Conservation (phyloP, 1,140 invertebrate genomes). For the Drosophila repleta region DNA sequence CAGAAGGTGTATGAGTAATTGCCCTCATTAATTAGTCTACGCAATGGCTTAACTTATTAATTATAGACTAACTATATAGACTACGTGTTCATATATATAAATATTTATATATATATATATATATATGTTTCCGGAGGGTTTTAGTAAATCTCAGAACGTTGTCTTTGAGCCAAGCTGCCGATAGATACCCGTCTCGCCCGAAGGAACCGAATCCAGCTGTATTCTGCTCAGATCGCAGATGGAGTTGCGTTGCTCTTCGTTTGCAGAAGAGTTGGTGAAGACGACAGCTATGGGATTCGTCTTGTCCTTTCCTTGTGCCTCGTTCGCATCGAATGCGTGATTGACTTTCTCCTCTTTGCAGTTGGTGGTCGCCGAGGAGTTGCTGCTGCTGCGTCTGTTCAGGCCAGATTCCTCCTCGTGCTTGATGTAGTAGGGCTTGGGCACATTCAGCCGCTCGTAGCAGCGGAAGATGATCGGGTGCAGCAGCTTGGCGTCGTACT, state of each 20-base stretch:
- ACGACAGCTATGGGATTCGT: constrained; percentile 61
- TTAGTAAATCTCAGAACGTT: constrained; percentile 35
- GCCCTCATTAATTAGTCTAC: constrained; percentile 58
- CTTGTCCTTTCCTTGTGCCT: constrained; percentile 50
- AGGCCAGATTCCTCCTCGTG: constrained; percentile 70
- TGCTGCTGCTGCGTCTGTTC: constrained; percentile 63
- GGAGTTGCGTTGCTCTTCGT: constrained; percentile 30
- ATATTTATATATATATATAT: constrained; percentile 12
- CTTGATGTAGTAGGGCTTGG: constrained; percentile 78
- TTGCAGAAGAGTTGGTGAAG: constrained; percentile 32
- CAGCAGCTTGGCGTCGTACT: constrained; percentile 88
- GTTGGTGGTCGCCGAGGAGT: constrained; percentile 53
- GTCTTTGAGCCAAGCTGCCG: constrained; percentile 52
- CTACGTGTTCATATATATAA: constrained; percentile 21
- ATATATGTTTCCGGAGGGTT: constrained; percentile 8
- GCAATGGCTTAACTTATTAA: constrained; percentile 58
- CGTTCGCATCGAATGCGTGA: constrained; percentile 68
- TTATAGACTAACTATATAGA: constrained; percentile 46
- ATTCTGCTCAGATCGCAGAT: constrained; percentile 58
- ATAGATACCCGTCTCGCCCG: constrained; percentile 62
- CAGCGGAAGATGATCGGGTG: constrained; percentile 86
- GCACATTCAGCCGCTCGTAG: constrained; percentile 64
- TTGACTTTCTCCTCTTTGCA: constrained; percentile 73
- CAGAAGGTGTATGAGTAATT: constrained; percentile 26
- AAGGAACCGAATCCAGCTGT: constrained; percentile 60